Evolutionary conservation across 2,113 vertebrate species (phyloP), one percentile per base, ranked within the genome.

Genomic region (Cygnus atratus): DNA sequence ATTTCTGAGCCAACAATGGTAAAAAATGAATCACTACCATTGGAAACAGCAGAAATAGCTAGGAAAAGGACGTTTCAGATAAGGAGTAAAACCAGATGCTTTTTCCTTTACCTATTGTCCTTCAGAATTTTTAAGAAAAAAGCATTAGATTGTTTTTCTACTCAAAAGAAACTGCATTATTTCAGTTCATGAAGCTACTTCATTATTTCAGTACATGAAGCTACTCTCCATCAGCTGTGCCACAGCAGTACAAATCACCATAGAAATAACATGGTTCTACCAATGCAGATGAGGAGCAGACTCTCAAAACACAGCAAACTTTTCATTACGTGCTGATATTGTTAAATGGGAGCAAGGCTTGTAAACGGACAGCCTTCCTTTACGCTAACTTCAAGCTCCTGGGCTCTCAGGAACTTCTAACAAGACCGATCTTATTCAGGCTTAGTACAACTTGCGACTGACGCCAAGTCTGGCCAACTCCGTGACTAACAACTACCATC

Each of bases 201-300:
- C 2, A 1, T n/a, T 24, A 33, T 65, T 82, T 76, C 77, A 72
- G 54, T 35, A 54, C 11, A 35, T 2, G 11, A 61, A 83, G 48
- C 35, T 26, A 28, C 25, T 79, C 31, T 59, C 21, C 11, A 19
- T 17, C 61, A 54, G 21, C 43, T 59, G 28, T 63, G 37, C 31
- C 52, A 26, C 0, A 61, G 70, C 46, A 75, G 29, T 10, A 46
- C 55, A 57, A 87, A 37, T 13, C 44, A 66, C 33, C 21, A 26
- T 0, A n/a, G 67, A 61, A 90, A 73, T 18, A 57, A 57, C 11
- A 5, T 0, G 1, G 43, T 35, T 48, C 62, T 48, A 43, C 31
- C 43, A 39, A 16, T 0, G 2, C 20, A 13, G 20, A 2, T 6
- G 26, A 28, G 25, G 3, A 35, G 31, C 22, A 29, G 77, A 21